Base-by-base conservation (phyloP, 2,797 vertebrate species). In the Tangara arthus region DNA sequence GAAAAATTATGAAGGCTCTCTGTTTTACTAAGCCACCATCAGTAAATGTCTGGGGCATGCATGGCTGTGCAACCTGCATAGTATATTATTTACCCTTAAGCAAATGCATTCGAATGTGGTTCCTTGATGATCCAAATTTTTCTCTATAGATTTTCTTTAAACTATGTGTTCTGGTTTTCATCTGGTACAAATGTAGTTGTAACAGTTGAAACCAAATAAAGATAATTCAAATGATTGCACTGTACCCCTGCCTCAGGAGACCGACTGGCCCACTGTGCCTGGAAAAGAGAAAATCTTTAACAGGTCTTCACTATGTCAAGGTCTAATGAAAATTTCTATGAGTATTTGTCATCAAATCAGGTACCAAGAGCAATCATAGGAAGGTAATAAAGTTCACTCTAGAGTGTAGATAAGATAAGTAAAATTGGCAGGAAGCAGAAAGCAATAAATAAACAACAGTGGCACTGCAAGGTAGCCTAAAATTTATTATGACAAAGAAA, bases 401-500 rank as follows among this genome's bases (percentile, higher is more conserved):
- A 22, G 24, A 50, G n/a, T n/a, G 6, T 30, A 77, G 70, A 55
- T 89, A 78, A 77, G 70, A 55, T 89, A 78, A 90, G 56, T 65
- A 80, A 92, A 96, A 92, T 50, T 68, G 69, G 23, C 59, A 92
- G 79, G 49, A 86, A 76, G 30, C 50, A 89, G 65, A 94, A 91
- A 87, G 44, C 66, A 79, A 35, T 87, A 90, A 82, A 88, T 64
- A 81, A 64, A 87, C 70, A 94, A 39, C 4, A 8, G 78, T 59
- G 42, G 32, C 90, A 86, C 61, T 89, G 79, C 60, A 85, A 92
- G 75, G 69, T 85, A 71, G 49, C 47, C 83, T 95, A 83, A 73
- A 95, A 95, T 97, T 87, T 89, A 87, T 96, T 94, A 69, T 63
- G 77, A 90, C 82, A 95, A 94, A 94, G 47, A 71, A 77, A 87